Evolutionary conservation across 2,797 vertebrate genomes (phyloP).

Genomic region (Mormyrops attenuatus): DNA sequence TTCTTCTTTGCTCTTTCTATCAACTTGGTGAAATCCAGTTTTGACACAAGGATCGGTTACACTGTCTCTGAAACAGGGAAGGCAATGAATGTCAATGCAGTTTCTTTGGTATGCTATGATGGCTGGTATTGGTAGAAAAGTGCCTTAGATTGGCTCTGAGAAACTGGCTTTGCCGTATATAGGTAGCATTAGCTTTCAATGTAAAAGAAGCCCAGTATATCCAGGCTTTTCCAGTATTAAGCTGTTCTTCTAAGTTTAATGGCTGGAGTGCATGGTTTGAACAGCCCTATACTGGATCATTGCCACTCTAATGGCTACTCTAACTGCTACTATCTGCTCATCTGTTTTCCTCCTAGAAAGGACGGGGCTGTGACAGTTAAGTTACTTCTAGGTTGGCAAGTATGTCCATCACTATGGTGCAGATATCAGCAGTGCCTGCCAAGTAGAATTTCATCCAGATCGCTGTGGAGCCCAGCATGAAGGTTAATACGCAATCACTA

Average conservation of each 20-base stretch:
- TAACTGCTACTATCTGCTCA: background rate
- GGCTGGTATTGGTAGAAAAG: background rate
- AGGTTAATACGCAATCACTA: slow-evolving; percentile 1
- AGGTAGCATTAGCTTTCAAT: background rate
- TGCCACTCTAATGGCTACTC: background rate
- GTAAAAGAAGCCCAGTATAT: background rate
- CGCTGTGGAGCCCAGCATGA: background rate
- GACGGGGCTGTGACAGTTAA: background rate
- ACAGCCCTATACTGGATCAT: background rate
- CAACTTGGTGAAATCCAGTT: background rate
- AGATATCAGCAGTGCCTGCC: background rate
- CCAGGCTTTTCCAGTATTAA: background rate
- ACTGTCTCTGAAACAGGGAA: background rate
- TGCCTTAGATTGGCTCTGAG: background rate
- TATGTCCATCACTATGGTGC: background rate
- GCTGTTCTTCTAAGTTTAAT: background rate
- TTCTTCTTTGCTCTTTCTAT: background rate
- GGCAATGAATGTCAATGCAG: background rate
- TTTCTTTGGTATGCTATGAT: background rate
- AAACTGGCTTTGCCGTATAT: background rate
- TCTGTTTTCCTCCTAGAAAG: background rate
- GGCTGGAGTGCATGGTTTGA: background rate
- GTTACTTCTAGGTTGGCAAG: slow-evolving; percentile 2
- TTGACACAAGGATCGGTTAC: background rate
- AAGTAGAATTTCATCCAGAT: background rate